Evolutionary conservation across 2,888 invertebrate species (phyloP).

Genomic region (Noctua fimbriata): DNA sequence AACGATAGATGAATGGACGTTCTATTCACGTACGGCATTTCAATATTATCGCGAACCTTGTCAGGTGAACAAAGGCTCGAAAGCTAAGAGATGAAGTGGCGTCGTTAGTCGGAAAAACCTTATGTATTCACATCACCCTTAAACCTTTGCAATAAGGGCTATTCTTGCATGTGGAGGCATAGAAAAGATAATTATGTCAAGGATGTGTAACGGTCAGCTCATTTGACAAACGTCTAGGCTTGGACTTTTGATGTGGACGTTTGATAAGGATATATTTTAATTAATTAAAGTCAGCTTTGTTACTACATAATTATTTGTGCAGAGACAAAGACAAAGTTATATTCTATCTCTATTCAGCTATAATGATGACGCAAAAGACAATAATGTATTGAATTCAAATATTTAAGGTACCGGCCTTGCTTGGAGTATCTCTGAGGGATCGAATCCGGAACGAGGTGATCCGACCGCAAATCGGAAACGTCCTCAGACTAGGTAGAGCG

Average conservation of each 20-base stretch:
- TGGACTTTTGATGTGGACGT: slow-evolving; percentile 61
- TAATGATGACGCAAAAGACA: background rate
- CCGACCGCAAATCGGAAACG: background rate
- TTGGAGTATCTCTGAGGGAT: background rate
- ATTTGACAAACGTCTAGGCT: slow-evolving; percentile 68
- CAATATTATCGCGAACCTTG: slow-evolving; percentile 87
- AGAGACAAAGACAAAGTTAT: background rate
- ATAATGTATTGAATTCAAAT: background rate
- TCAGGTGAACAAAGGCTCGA: slow-evolving; percentile 84
- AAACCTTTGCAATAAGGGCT: slow-evolving; percentile 53
- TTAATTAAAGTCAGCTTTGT: slow-evolving; percentile 27
- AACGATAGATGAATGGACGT: slow-evolving; percentile 80
- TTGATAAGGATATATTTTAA: slow-evolving; percentile 55
- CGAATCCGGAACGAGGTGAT: background rate
- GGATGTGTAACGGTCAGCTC: slow-evolving; percentile 67
- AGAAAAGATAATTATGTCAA: slow-evolving; percentile 75
- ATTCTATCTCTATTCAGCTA: background rate
- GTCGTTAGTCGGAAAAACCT: slow-evolving; percentile 79
- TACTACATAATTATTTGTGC: background rate
- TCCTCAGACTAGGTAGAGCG: background rate
- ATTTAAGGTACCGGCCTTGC: background rate
- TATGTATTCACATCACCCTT: slow-evolving; percentile 57
- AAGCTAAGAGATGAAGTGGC: slow-evolving; percentile 81
- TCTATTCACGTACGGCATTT: slow-evolving; percentile 83
- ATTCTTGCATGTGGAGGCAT: slow-evolving; percentile 57